Conservation (phyloP, 2,888 invertebrate genomes). For the Lochmaea capreae region DNA sequence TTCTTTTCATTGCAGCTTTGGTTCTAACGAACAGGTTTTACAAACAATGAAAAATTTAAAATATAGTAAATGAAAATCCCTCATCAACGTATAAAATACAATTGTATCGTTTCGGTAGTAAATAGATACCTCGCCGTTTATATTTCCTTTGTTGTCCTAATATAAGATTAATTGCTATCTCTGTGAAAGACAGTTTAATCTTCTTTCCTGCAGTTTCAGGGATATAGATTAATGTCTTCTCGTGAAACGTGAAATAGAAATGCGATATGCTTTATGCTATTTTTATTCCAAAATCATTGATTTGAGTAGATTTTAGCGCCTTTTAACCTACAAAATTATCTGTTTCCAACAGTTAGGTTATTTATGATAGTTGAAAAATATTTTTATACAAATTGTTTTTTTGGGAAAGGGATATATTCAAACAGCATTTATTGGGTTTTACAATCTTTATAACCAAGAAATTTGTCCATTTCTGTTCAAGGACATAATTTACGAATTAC, state of each 20-base stretch:
- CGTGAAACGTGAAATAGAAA: not conserved
- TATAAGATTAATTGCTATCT: slow-evolving; percentile 10
- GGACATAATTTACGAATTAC: no score
- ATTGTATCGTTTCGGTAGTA: not conserved
- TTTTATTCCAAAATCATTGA: not conserved
- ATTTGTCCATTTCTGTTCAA: no score
- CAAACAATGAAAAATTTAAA: not conserved
- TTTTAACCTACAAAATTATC: not conserved
- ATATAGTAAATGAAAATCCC: no score
- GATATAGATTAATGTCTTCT: not conserved
- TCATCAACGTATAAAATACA: no score
- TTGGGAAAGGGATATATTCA: no score
- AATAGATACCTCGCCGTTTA: not conserved
- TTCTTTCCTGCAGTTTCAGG: slow-evolving; percentile 2
- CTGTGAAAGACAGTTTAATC: slow-evolving; percentile 12
- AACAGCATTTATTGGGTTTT: no score
- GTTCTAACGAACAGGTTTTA: no score
- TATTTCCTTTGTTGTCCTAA: not conserved
- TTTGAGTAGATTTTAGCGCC: not conserved
- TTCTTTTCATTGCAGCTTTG: no score
- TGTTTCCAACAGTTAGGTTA: no score
- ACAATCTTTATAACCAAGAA: no score
- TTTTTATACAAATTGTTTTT: no score
- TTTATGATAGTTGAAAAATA: no score
- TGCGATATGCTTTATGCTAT: not conserved